phyloP scores from a whole-genome alignment of 2,113 vertebrate species.

The Rhinoptilus africanus region DNA sequence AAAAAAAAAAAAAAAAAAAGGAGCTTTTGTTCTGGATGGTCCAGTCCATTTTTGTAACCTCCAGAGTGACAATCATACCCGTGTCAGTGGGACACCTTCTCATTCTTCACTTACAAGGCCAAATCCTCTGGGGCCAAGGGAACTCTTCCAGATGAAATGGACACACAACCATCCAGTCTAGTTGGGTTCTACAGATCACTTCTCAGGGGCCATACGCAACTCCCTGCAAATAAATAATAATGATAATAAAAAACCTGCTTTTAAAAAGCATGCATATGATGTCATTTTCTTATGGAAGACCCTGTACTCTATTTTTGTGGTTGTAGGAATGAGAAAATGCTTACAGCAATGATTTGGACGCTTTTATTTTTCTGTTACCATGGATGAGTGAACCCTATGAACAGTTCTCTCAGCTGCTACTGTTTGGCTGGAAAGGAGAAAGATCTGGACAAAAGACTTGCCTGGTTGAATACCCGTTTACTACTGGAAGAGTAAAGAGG shows the following conservation, averaged over 20 bases:
- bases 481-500: not conserved
- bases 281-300: not conserved
- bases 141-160: not conserved
- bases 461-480: not conserved
- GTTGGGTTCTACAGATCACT: accelerated
- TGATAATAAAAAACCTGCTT: not conserved
- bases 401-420: not conserved
- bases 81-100: accelerated
- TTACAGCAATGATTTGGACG: not conserved
- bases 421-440: not conserved
- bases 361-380: not conserved
- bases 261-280: not conserved
- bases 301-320: not conserved
- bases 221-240: not conserved
- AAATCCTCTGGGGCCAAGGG: not conserved
- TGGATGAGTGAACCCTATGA: not conserved
- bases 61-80: not conserved
- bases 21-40: not conserved
- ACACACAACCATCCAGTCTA: not conserved
- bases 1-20: not conserved
- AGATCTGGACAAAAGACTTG: not conserved
- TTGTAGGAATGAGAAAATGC: not conserved
- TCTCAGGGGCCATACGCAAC: not conserved
- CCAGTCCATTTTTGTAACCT: not conserved
- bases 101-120: not conserved